These are phyloP conservation scores for Drosophila neocordata DNA, from an alignment of 1,140 invertebrate species.

Conservation along the genomic window DNA sequence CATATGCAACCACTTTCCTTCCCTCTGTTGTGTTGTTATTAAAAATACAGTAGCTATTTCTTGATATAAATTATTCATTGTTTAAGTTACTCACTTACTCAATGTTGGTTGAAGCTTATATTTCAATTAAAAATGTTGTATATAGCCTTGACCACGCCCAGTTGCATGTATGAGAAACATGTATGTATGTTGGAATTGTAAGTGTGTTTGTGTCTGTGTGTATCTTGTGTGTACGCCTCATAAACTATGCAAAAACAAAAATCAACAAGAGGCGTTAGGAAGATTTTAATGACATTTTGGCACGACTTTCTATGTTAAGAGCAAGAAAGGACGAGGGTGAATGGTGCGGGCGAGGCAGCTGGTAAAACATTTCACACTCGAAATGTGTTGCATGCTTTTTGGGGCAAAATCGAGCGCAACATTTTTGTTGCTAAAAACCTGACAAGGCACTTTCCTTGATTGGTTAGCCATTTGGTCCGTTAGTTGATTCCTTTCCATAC, in stretches of 20 bases:
- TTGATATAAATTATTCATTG: slow-evolving; percentile 47
- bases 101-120: slow-evolving; percentile 17
- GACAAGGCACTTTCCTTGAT: slow-evolving; percentile 48
- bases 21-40: slow-evolving; percentile 15
- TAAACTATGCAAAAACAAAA: slow-evolving; percentile 59
- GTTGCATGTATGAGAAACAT: slow-evolving; percentile 35
- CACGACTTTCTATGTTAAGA: slow-evolving; percentile 30
- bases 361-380: slow-evolving; percentile 16
- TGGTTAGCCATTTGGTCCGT: slow-evolving; percentile 12
- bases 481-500: background rate
- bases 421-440: slow-evolving; percentile 23
- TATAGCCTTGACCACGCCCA: slow-evolving; percentile 41
- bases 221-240: slow-evolving; percentile 32
- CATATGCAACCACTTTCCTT: too few species aligned
- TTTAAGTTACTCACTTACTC: slow-evolving; percentile 22
- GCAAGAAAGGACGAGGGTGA: background rate
- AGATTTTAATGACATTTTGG: slow-evolving; percentile 60
- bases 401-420: slow-evolving; percentile 21
- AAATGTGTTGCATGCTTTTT: slow-evolving; percentile 33
- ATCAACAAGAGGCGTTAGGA: slow-evolving; percentile 13
- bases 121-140: slow-evolving; percentile 48
- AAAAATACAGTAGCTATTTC: slow-evolving; percentile 47
- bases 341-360: background rate
- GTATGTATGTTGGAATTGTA: too few species aligned
- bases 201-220: slow-evolving; percentile 26